Base-by-base conservation (phyloP, 2,113 vertebrate genomes). In the Pangasianodon gigas region DNA sequence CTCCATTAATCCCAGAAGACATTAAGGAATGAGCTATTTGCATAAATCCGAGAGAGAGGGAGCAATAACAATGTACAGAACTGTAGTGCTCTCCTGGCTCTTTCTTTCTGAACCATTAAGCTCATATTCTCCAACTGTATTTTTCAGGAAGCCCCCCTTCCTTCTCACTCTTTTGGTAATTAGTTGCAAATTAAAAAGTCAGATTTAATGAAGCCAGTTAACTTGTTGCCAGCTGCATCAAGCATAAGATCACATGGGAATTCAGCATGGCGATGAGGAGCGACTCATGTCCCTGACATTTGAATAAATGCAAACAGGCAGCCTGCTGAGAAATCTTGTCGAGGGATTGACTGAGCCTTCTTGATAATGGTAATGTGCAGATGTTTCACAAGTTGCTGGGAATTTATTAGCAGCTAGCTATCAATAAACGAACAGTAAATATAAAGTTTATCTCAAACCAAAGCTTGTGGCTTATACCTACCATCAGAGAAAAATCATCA, bases 11-110 rank as follows among this genome's bases (percentile, higher is more conserved):
- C 88, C 77, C 75, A 18, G 9, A 77, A 89, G 44, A 75, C 62
- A 91, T 89, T 91, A 83, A n/a, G 65, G 77, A 89, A 52, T 85
- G 74, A 74, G 74, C 54, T 86, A 85, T 86, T 89, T 91, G 62
- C 46, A 86, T 87, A 44, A 90, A 86, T 86, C 51, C 16, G n/a
- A 81, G 7, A 82, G 85, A 67, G 75, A 80, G 60, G 80, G 26
- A 84, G 82, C 82, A 90, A 86, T 82, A 90, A 56, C 69, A 87
- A 58, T 69, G 84, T 69, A 85, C 84, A 85, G 88, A 85, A 80
- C 48, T 81, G 51, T 44, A 48, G 51, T 71, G 52, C 60, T 41
- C 46, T 71, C 51, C 71, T 32, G 74, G 69, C 26, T 84, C 56
- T 77, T 81, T 65, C 14, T 81, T 79, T 69, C 74, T 86, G 89